These are phyloP conservation scores for Spinus pinus DNA, from an alignment of 2,797 vertebrate genomes.

Conservation along the genomic window DNA sequence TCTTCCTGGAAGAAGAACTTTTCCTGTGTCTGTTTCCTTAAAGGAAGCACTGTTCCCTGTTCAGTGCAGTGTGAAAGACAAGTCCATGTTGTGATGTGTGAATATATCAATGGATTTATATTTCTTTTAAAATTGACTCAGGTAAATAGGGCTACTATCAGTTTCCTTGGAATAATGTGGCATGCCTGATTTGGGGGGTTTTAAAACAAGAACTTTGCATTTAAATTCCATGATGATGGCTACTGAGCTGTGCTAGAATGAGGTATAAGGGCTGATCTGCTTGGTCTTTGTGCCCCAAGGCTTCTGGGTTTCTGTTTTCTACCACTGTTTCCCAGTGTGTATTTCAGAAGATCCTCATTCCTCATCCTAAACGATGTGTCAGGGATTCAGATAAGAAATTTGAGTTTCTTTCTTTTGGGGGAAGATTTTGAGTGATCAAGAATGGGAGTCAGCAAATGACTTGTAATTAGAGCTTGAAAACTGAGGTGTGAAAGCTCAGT, in stretches of 20 bases:
- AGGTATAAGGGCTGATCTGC: background rate
- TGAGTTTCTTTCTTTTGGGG: background rate
- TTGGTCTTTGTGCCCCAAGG: background rate
- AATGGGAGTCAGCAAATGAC: background rate
- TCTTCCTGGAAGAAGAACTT: background rate
- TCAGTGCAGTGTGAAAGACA: background rate
- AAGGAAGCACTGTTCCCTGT: background rate
- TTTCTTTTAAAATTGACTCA: fast-evolving
- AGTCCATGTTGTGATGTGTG: background rate
- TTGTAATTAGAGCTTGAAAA: background rate
- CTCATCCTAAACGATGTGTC: background rate
- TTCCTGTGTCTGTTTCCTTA: background rate
- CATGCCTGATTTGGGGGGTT: fast-evolving
- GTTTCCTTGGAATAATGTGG: background rate
- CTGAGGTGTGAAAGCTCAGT: background rate
- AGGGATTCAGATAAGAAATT: background rate
- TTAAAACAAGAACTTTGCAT: background rate
- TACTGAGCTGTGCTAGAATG: background rate
- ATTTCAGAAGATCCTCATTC: background rate
- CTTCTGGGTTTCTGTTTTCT: background rate
- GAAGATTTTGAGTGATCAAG: background rate
- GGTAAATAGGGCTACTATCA: background rate
- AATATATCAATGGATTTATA: background rate
- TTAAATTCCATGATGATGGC: background rate
- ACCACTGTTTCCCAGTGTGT: background rate